Evolutionary conservation across 1,140 invertebrate genomes (phyloP).

Genomic region (Euglossa dilemma): DNA sequence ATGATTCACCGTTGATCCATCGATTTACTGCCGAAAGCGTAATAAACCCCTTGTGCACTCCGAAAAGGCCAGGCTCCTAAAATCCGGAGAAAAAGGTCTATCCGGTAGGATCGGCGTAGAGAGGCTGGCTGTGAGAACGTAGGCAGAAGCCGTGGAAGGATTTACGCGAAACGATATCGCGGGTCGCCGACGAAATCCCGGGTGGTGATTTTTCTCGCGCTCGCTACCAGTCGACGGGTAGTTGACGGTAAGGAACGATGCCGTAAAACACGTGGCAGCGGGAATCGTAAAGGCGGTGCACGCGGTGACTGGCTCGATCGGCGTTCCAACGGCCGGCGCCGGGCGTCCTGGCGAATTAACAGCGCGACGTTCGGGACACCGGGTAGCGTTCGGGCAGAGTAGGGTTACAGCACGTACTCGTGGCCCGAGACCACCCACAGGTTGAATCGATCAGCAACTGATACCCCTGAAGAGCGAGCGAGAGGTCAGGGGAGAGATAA

Average conservation of each 20-base stretch:
- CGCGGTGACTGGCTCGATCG: conserved; percentile 53
- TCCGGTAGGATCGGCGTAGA: too few relatives aligned
- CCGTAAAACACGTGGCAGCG: conserved; percentile 51
- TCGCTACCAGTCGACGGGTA: conserved; percentile 42
- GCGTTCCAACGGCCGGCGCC: background rate
- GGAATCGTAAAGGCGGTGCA: conserved; percentile 44
- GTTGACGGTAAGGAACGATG: conserved; percentile 46
- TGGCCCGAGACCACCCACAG: conserved; percentile 78
- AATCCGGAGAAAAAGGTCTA: too few relatives aligned
- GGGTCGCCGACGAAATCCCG: background rate
- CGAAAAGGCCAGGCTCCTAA: background rate
- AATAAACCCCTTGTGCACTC: too few relatives aligned
- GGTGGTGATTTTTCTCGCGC: conserved; percentile 47
- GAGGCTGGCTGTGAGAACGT: too few relatives aligned
- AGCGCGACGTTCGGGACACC: conserved; percentile 64
- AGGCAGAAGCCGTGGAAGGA: too few relatives aligned
- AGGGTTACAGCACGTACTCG: conserved; percentile 75
- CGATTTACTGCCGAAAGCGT: too few relatives aligned
- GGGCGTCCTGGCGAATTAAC: conserved; percentile 46
- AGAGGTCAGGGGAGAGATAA: conserved; percentile 52
- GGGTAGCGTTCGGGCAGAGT: conserved; percentile 70
- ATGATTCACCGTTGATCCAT: too few relatives aligned
- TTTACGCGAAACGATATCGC: conserved; percentile 23
- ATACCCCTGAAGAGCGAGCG: conserved; percentile 64
- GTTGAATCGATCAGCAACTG: conserved; percentile 80